Evolutionary conservation across 2,797 vertebrate species (phyloP), one percentile per base, ranked within the genome.

Genomic region (Lerista edwardsae): DNA sequence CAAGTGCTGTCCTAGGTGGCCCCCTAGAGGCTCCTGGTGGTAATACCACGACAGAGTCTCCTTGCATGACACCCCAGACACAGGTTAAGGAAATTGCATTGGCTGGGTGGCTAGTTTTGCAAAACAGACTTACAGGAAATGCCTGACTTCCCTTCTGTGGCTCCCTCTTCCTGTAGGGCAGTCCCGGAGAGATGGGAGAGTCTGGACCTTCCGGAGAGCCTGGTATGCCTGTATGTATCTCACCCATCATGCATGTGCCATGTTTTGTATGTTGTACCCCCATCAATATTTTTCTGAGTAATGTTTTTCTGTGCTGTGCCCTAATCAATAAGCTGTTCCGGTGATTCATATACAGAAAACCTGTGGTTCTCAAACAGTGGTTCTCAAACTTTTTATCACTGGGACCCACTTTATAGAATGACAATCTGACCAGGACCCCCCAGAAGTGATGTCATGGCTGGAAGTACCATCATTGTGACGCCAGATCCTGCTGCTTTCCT

Each of bases 141-240:
- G 44, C 1, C 27, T 31, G 19, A 81, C 2, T 55, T 2, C 7
- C 64, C 8, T 2, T 2, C 78, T 74, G 71, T 17, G 41, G 51
- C 87, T 74, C 51, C 90, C 47, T 93, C 75, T 59, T 34, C 75
- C 57, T 39, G 14, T 91, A 99, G 98, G 98, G 98, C 86, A 95
- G 95, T 87, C 69, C 92, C 57, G 98, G 98, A 75, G 96, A 98
- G 91, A 69, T 94, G 91, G 98, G 98, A 59, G 97, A 98, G 90
- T 95, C 96, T 0, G 98, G 98, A 83, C 97, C 98, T 73, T 98
- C 98, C 39, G 98, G 98, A 97, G 98, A 99, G 95, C 98, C 98
- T 88, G 98, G 98, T 94, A 96, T 99, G 95, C 98, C 98, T 92
- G 98, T 99, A 97, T 95, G 98, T 99, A 97, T 95, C 96, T 95